Base-by-base conservation (phyloP, 2,888 invertebrate genomes). In the Leptarthrus brevirostris region DNA sequence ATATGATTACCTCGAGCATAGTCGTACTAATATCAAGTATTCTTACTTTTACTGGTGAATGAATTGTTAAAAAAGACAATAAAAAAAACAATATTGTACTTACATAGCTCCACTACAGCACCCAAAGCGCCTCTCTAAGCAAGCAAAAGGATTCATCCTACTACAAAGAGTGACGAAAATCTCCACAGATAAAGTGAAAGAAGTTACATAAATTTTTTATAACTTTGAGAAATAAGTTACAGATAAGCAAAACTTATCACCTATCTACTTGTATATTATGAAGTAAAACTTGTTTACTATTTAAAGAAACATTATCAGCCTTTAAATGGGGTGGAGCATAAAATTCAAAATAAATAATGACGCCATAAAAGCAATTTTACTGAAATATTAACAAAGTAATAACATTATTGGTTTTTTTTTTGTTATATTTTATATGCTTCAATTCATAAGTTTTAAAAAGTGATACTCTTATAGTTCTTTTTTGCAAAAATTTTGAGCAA, bases 401-500 rank as follows among this genome's bases (percentile, higher is more conserved):
- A 18, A 58, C 47, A 26, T 44, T 24, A n/a, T 64, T 64, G 14
- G 44, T 64, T 64, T 44, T 24, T 49, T 49, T 44, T 2, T 64
- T 40, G 44, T 64, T 58, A 58, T 18, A 36, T 64, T 44, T 61
- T 64, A 24, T 64, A n/a, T 24, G 8, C 24, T n/a, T 20, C 24
- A 54, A 18, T 64, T 64, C 24, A 8, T 36, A 20, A 36, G 18
- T 58, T 36, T 47, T 44, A 14, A 64, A 44, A 24, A 64, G 22
- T 26, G 5, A 24, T 40, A 12, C 1, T 40, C 12, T 40, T 40
- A 30, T 30, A 5, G 30, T 40, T 12, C 1, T 40, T n/a, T 40
- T 40, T 12, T n/a, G 3, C n/a, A 12, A 40, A 30, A 40, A 40
- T 40, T 40, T 40, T 40, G 40, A 40, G 12, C 40, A 40, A 40